phyloP scores from a whole-genome alignment of 2,888 invertebrate genomes.

The Drosophila picticornis region DNA sequence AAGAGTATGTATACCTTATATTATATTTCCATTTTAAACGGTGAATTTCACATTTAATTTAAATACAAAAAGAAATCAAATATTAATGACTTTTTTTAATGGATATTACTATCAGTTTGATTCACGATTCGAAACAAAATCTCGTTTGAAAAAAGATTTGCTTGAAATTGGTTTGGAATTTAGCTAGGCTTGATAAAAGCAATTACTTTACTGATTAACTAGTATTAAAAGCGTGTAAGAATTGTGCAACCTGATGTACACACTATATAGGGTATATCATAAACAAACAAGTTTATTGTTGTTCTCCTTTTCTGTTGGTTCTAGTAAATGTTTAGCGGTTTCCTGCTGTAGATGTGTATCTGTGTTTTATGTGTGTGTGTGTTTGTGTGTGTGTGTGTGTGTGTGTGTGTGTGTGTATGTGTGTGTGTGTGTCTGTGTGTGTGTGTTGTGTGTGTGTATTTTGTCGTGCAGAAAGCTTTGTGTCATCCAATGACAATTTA shows the following conservation, averaged over 20 bases:
- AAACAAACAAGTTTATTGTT: too few relatives aligned
- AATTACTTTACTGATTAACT: neutral
- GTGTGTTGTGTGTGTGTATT: neutral
- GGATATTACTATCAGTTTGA: too few relatives aligned
- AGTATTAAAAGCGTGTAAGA: neutral
- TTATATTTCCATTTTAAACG: neutral
- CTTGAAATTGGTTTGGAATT: neutral
- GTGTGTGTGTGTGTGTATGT: neutral
- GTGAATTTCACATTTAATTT: neutral
- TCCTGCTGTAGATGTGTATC: neutral
- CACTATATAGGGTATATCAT: slow-evolving; percentile 13
- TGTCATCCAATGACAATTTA: slow-evolving; percentile 79
- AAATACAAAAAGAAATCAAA: neutral
- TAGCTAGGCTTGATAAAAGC: neutral
- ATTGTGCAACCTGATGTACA: neutral
- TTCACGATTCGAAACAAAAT: too few relatives aligned
- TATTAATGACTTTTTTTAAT: too few relatives aligned
- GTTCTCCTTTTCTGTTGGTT: slow-evolving; percentile 9
- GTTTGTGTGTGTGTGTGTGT: neutral
- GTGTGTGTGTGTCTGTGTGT: neutral
- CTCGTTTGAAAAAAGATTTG: too few relatives aligned
- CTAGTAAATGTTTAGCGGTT: slow-evolving; percentile 44
- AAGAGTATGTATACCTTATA: neutral
- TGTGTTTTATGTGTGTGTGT: neutral
- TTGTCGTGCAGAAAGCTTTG: slow-evolving; percentile 69